Base-by-base conservation (phyloP, 2,797 vertebrate species). In the Emys orbicularis region DNA sequence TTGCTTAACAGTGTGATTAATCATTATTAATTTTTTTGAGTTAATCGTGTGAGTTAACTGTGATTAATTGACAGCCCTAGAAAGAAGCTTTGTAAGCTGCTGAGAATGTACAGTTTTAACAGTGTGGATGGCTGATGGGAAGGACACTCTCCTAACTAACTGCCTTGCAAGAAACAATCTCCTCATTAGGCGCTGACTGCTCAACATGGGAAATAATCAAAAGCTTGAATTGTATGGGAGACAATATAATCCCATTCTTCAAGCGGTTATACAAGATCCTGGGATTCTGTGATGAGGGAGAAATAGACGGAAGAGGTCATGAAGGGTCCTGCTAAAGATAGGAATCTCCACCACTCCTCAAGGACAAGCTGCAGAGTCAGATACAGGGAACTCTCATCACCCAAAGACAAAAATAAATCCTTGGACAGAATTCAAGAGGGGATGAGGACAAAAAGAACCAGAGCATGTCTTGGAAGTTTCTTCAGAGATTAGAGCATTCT, bases 201-300 rank as follows among this genome's bases (percentile, higher is more conserved):
- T 72, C n/a, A 93, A 86, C 72, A 49, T 85, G 84, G 72, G 25
- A 47, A 94, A 93, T 90, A 81, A 49, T 82, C 54, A 65, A 85
- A 90, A 81, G 50, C 34, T 23, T 88, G 79, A 47, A 88, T 31
- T 50, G 37, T 56, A 95, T 23, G 88, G 89, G 89, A 79, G 92
- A 84, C 5, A 1, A 81, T 53, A 93, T 88, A 54, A 95, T 47
- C 57, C 23, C 31, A 56, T 87, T 91, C 56, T 84, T 77, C 82
- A 83, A 65, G 83, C 3, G 34, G 29, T 18, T 34, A 88, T 90
- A 34, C 29, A 37, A 80, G 23, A 57, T 25, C 83, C 90, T 74
- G 92, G 87, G 3, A 0, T 76, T 56, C 56, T 52, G 68, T 88
- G 87, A 83, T 76, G 37, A 95, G 90, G 91, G 5, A n/a, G 16